Evolutionary conservation across 2,888 invertebrate genomes (phyloP), one percentile per base, ranked within the genome.

Genomic region (Euzophera pinguis): DNA sequence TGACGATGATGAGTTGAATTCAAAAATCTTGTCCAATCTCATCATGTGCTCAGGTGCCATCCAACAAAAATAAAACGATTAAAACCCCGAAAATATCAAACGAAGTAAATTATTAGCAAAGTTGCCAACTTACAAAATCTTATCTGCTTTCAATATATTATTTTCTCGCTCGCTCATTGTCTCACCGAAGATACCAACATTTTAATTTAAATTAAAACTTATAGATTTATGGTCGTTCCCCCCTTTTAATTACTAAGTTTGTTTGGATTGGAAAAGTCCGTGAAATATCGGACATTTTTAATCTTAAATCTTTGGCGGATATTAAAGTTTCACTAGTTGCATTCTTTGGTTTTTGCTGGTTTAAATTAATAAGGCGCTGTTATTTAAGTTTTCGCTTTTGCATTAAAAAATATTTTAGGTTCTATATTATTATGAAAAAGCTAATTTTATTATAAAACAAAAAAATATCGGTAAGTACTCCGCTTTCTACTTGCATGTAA

Each of bases 131-230:
- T 45, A 34, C 29, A 6, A 45, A 45, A 32, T 14, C 45, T 45
- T 49, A 49, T 38, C 38, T 38, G 27, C 51, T 51, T 43, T 35
- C 51, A 51, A 51, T 51, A 50, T 50, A 51, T 51, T 50, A 50
- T 39, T 50, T 39, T n/a, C 39, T 39, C 37, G 14, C 27, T 10
- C 22, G 32, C 43, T 35, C 51, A 35, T 51, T 51, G 51, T 51
- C 42, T n/a, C 14, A 10, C 43, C 42, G 50, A 55, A 60, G 72
- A 75, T 76, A 73, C 65, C 68, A 66, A 65, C 67, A 72, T 79
- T 80, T 80, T 80, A 80, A 82, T 78, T 82, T 81, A 79, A 79
- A 83, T 74, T 73, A 72, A 75, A 80, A 77, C 73, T 83, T 81
- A 78, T 78, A 75, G 81, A 84, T 84, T 84, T 84, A 82, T 78